Conservation (phyloP, 1,140 invertebrate genomes). For the Hyles vespertilio region DNA sequence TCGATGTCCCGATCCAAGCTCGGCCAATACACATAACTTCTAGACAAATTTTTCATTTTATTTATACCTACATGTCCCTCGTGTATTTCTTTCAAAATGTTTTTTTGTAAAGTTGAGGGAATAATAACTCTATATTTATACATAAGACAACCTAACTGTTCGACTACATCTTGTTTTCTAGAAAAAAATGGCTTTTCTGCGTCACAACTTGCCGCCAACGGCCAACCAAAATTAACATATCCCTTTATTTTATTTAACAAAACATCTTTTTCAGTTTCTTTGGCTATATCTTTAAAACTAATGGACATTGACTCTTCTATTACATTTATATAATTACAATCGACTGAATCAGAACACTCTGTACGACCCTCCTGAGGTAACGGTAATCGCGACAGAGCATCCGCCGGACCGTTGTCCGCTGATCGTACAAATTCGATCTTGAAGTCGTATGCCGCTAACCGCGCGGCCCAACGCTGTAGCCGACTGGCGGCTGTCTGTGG, state of each 20-base stretch:
- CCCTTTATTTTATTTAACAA: conserved; percentile 27
- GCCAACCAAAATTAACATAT: conserved; percentile 36
- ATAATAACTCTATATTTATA: conserved; percentile 54
- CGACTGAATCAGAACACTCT: not conserved
- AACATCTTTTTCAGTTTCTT: conserved; percentile 24
- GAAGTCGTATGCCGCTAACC: conserved; percentile 34
- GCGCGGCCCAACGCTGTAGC: conserved; percentile 29
- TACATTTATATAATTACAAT: conserved; percentile 6
- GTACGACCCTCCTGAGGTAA: conserved; percentile 9
- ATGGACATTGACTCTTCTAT: conserved; percentile 23
- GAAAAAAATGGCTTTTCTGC: conserved; percentile 30
- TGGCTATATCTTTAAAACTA: conserved; percentile 26
- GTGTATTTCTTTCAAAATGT: conserved; percentile 60
- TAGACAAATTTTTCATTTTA: conserved; percentile 67
- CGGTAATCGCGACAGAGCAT: conserved; percentile 27
- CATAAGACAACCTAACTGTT: conserved; percentile 31
- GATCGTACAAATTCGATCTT: conserved; percentile 26
- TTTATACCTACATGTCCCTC: conserved; percentile 57
- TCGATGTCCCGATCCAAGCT: conserved; percentile 61
- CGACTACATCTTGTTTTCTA: conserved; percentile 20
- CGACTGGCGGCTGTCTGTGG: too few relatives aligned
- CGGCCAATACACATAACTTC: conserved; percentile 68
- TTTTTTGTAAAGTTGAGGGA: conserved; percentile 34
- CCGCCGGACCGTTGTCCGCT: conserved; percentile 25
- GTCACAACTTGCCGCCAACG: conserved; percentile 10